Evolutionary conservation across 2,888 invertebrate species (phyloP).

Genomic region (Eupithecia vulgata): DNA sequence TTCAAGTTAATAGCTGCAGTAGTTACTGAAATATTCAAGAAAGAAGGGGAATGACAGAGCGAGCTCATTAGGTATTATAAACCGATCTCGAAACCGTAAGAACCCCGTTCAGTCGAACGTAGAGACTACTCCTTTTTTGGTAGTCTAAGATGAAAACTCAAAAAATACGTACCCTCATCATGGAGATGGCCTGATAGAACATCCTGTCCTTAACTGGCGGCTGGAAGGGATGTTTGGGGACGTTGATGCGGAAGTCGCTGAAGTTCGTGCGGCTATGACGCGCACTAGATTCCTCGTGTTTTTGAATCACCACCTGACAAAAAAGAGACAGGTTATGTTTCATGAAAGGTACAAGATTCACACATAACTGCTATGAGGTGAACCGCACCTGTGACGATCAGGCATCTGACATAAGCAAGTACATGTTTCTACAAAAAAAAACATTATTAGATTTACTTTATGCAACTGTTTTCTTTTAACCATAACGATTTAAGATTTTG

Average conservation of each 20-base stretch:
- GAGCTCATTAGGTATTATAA: too few relatives aligned
- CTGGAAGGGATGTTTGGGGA: conserved; percentile 90
- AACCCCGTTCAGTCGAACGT: too few relatives aligned
- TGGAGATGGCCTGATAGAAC: conserved; percentile 96
- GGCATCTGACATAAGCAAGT: not conserved
- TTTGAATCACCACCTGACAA: conserved; percentile 82
- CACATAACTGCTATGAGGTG: not conserved
- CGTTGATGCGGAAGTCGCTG: conserved; percentile 77
- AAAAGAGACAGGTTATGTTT: not conserved
- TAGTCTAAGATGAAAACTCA: too few relatives aligned
- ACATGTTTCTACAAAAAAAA: too few relatives aligned
- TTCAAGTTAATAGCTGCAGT: too few relatives aligned
- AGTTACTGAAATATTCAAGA: too few relatives aligned
- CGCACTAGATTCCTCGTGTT: conserved; percentile 81
- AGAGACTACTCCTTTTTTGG: too few relatives aligned
- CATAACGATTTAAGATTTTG: too few relatives aligned
- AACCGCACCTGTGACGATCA: not conserved
- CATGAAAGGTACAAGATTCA: not conserved
- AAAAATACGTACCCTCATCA: conserved; percentile 90
- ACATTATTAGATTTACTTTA: too few relatives aligned
- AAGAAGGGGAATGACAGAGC: too few relatives aligned
- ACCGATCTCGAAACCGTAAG: too few relatives aligned
- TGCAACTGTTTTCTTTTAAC: too few relatives aligned
- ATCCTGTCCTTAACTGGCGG: conserved; percentile 94
- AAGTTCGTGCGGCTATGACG: conserved; percentile 83